Base-by-base conservation (phyloP, 1,140 invertebrate genomes). In the Leguminivora glycinivorella region DNA sequence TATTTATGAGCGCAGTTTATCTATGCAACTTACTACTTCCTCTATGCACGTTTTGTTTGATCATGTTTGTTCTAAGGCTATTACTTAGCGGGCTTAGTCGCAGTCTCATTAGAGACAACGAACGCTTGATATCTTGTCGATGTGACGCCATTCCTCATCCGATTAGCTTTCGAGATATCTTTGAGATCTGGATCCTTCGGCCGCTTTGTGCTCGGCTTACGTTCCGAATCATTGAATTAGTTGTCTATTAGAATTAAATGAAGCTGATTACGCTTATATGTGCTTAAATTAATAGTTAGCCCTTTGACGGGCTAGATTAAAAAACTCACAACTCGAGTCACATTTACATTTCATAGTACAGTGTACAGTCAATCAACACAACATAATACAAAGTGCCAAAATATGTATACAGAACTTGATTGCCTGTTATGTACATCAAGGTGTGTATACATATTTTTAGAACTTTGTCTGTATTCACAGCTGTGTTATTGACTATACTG, bases 11-110 rank as follows among this genome's bases (percentile, higher is more conserved):
- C 73, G 75, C 71, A 76, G 80, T 89, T 87, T 88, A 88, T 88
- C 87, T 87, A 83, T 83, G 80, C 87, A 85, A 88, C 73, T 71
- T 83, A 85, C 80, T 81, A 78, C 88, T 88, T 89, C 86, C 85
- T 89, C 80, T 70, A 82, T 78, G 80, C 83, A 81, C 81, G 85
- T 88, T 90, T 87, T 83, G 80, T 87, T 87, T 83, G 82, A 85
- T 88, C 85, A 87, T 87, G 85, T 90, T 90, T 88, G 85, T 87
- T 76, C 67, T 68, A 34, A 72, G 78, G 72, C 76, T 79, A 87
- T 89, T 86, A 85, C 71, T 89, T 87, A 82, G 76, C 72, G 52
- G 43, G 76, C 75, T 81, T 76, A 38, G 14, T 68, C 74, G 70
- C 77, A 79, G 77, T 82, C 87, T 89, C 84, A 89, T 87, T 87